Evolutionary conservation across 2,888 invertebrate genomes (phyloP).

Genomic region (Anorthoa munda): DNA sequence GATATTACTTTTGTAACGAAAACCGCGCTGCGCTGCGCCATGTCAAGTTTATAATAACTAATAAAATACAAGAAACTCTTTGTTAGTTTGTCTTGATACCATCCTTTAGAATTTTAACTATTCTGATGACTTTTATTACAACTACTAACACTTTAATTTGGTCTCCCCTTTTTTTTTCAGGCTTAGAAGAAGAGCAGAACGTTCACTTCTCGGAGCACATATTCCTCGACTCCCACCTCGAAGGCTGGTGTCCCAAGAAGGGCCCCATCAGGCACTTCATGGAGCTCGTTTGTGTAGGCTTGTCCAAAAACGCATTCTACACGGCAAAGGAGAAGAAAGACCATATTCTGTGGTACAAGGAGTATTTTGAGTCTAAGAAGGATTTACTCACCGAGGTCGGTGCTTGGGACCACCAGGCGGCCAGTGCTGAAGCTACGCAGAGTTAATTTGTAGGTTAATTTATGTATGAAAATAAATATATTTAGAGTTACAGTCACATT

Average conservation of each 20-base stretch:
- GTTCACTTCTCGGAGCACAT: conserved; percentile 98
- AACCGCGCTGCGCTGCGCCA: too few relatives aligned
- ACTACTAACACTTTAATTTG: not conserved
- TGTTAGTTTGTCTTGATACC: too few relatives aligned
- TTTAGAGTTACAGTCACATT: conserved; percentile 52
- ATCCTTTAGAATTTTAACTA: too few relatives aligned
- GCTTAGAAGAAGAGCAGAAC: conserved; percentile 92
- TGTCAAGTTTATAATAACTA: too few relatives aligned
- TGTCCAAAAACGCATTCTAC: conserved; percentile 98
- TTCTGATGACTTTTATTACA: not conserved
- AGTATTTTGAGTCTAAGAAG: conserved; percentile 96
- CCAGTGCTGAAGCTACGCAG: conserved; percentile 68
- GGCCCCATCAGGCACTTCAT: conserved; percentile 99
- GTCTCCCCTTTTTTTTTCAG: conserved; percentile 78
- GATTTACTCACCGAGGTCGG: conserved; percentile 93
- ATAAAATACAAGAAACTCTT: too few relatives aligned
- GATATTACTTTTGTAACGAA: too few relatives aligned
- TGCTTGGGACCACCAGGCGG: conserved; percentile 84
- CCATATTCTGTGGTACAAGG: conserved; percentile 97
- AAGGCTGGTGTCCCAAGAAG: conserved; percentile 96
- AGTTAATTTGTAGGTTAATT: conserved; percentile 58
- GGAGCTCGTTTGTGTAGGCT: conserved; percentile 98
- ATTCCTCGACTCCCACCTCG: conserved; percentile 96
- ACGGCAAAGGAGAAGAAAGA: conserved; percentile 96
- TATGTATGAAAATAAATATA: conserved; percentile 57